phyloP scores from a whole-genome alignment of 1,140 invertebrate species.

The Drosophila elegans region DNA sequence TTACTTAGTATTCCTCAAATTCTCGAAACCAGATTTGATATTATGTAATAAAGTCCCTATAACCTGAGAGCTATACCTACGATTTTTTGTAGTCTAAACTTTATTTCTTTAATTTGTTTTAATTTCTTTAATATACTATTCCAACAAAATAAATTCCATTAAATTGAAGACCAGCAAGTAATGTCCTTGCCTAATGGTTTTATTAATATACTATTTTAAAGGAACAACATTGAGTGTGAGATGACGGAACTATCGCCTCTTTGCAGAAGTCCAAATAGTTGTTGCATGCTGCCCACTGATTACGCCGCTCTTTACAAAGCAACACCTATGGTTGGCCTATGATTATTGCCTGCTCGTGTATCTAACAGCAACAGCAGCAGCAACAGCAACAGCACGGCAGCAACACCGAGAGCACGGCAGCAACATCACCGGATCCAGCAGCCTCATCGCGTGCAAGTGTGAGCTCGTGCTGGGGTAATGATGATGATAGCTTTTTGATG shows the following conservation, averaged over 20 bases:
- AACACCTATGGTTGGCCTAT: constrained; percentile 67
- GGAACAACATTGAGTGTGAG: constrained; percentile 6
- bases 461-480: constrained; percentile 74
- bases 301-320: constrained; percentile 66
- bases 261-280: constrained; percentile 1
- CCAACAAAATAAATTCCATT: neutral
- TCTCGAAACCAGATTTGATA: too few species aligned
- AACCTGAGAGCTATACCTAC: too few species aligned
- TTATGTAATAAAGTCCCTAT: too few species aligned
- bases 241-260: neutral
- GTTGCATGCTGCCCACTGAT: constrained; percentile 55
- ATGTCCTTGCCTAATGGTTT: neutral
- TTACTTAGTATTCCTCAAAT: too few species aligned
- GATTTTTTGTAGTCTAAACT: too few species aligned
- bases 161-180: neutral
- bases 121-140: too few species aligned
- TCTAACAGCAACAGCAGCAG: constrained; percentile 54
- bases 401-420: constrained; percentile 20
- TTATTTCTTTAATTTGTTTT: neutral
- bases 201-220: neutral
- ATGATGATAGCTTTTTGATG: constrained; percentile 82
- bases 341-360: constrained; percentile 62
- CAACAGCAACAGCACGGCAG: constrained; percentile 19
- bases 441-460: constrained; percentile 73
- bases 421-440: constrained; percentile 41